Base-by-base conservation (phyloP, 2,797 vertebrate genomes). In the Anas georgica region DNA sequence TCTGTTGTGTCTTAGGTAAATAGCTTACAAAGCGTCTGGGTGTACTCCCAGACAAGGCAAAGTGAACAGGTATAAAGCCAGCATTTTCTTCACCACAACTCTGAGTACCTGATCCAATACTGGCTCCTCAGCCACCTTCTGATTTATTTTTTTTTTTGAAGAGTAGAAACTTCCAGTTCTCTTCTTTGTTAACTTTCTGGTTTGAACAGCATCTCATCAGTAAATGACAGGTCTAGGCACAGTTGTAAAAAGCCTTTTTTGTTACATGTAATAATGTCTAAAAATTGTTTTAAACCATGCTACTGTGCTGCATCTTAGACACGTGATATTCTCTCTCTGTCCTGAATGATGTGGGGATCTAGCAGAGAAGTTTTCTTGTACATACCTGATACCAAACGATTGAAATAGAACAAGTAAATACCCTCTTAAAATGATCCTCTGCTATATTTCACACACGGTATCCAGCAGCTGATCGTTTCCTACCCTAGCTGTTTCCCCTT, bases 1-100 rank as follows among this genome's bases (percentile, higher is more conserved):
- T 85, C 18, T 60, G 6, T 73, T 69, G 39, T 67, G 74, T 58
- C 17, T 63, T 70, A 7, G 39, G 31, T 39, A 29, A 54, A 35
- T 41, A 50, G 22, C 5, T 59, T 33, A 3, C 0, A 6, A 31
- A 67, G 31, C 21, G 2, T 37, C 50, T 41, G 39, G 17, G 4
- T 0, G 0, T 41, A 7, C 10, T 66, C 43, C 43, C 33, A 2
- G 18, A 9, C 8, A 14, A 54, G 48, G 18, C 22, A 45, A 2
- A 87, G 7, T 31, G 3, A 67, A 31, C 73, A 62, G 10, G 6
- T 21, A 6, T 1, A 54, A 54, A 67, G 25, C 11, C 46, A 6
- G 12, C 23, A 3, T 43, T 90, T 76, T 10, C 7, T 31, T 9
- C n/a, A 25, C 17, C 21, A 11, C 68, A 21, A 11, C 73, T 83